These are phyloP conservation scores for Pseudococcus viburni DNA, from an alignment of 2,888 invertebrate genomes.

Conservation along the genomic window DNA sequence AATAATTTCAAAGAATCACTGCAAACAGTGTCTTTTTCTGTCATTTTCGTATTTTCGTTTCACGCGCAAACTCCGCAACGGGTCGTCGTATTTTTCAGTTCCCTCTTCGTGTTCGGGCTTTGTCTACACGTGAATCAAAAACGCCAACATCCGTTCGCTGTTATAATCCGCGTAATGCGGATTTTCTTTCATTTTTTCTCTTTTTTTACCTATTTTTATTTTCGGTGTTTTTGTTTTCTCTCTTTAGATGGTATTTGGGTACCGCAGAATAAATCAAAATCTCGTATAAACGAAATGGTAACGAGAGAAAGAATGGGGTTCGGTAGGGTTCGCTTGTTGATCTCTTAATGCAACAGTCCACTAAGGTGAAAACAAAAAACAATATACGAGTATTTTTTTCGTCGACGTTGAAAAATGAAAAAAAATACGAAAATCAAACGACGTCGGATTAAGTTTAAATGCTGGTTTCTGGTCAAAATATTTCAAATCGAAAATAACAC, in stretches of 20 bases:
- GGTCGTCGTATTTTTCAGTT: neutral
- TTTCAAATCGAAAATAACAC: neutral
- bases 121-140: slow-evolving; percentile 32
- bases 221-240: neutral
- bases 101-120: neutral
- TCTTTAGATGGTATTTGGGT: neutral
- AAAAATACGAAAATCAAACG: slow-evolving; percentile 19
- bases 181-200: neutral
- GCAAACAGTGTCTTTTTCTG: neutral
- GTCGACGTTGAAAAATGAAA: neutral
- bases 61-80: neutral
- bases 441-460: slow-evolving; percentile 1
- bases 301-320: neutral
- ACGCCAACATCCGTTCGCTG: neutral
- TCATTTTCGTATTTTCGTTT: neutral
- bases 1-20: neutral
- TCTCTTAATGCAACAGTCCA: slow-evolving; percentile 40
- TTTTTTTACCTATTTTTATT: neutral
- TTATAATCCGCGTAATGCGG: neutral
- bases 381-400: neutral
- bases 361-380: neutral
- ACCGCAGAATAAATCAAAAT: neutral
- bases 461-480: neutral
- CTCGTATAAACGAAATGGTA: neutral
- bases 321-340: neutral